Base-by-base conservation (phyloP, 2,797 vertebrate species). In the Bradypus variegatus region DNA sequence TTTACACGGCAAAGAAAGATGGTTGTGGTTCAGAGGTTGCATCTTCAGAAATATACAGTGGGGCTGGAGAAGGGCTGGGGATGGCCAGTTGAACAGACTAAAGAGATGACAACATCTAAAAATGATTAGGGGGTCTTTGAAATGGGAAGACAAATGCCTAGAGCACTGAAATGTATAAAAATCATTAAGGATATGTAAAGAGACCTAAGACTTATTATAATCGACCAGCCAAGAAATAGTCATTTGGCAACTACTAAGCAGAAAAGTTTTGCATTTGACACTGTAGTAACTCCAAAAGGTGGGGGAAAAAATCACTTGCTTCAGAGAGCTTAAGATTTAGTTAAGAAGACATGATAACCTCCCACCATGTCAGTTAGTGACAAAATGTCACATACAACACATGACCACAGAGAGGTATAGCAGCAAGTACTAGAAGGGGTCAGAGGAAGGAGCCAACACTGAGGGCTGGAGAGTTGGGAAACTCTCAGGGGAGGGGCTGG, bases 131-230 rank as follows among this genome's bases (percentile, higher is more conserved):
- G 45, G 65, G 33, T 75, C 53, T 91, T 92, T 64, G 93, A 89
- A 93, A 89, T 55, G 78, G 60, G 33, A 93, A 94, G 85, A 94
- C 33, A 89, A 69, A 93, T 65, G 50, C 67, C 25, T 33, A 86
- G 69, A 76, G 82, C 65, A 89, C 18, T 25, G 55, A 77, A 91
- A 89, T 38, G 25, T 31, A 80, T n/a, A 77, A 29, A 87, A 91
- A 73, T 86, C 67, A 88, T 36, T 91, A 88, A 78, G 75, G 55
- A 80, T 25, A n/a, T 31, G n/a, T 50, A 89, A 79, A 75, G 53
- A 77, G 64, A 86, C 36, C 25, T 23, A 81, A 14, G 55, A 86
- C n/a, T 90, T 77, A 72, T 0, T 77, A 23, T 31, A 84, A 94
- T n/a, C 62, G 87, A 81, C 69, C n/a, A 62, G 77, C 29, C 31